Base-by-base conservation (phyloP, 2,888 invertebrate genomes). In the Lepidochrysops patricia region DNA sequence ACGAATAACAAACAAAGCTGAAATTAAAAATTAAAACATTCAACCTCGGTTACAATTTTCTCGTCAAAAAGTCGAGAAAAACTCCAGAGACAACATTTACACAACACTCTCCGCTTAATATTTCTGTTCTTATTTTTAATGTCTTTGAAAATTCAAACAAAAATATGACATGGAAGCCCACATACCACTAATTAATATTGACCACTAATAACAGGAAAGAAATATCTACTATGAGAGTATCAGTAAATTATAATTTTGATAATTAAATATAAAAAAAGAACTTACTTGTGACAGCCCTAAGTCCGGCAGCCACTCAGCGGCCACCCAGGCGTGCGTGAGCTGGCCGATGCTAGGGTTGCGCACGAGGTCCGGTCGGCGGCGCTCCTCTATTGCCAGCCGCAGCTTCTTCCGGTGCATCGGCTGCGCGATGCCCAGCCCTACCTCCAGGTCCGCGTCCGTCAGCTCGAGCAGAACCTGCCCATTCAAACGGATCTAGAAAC, bases 331-430 rank as follows among this genome's bases (percentile, higher is more conserved):
- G 80, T 97, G 97, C 57, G 95, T 95, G 64, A 98, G 90, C 73
- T 95, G 95, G 9, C 95, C 94, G 69, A 97, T 96, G 74, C 93
- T 94, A 0, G 96, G 96, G 84, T 96, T 97, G 68, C 96, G 92
- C 73, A 96, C 95, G 67, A 96, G 90, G 68, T 95, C 94, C 0
- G 97, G 97, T 68, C 97, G 93, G 57, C 97, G 89, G 67, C 97
- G 94, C 80, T 98, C 97, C 77, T 98, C 98, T 67, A 98, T 97
- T 60, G 98, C 98, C 70, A 98, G 91, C 57, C 97, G 91, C 64
- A 98, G 89, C 80, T 98, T 98, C 85, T 97, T 96, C 72, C 97
- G 91, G 80, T 98, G 98, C 93, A 98, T 95, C 48, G 97, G 95
- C 90, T 97, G 97, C 60, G 93, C 91, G 70, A 98, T 94, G n/a